Base-by-base conservation (phyloP, 2,797 vertebrate genomes). In the Cetoscarus ocellatus region DNA sequence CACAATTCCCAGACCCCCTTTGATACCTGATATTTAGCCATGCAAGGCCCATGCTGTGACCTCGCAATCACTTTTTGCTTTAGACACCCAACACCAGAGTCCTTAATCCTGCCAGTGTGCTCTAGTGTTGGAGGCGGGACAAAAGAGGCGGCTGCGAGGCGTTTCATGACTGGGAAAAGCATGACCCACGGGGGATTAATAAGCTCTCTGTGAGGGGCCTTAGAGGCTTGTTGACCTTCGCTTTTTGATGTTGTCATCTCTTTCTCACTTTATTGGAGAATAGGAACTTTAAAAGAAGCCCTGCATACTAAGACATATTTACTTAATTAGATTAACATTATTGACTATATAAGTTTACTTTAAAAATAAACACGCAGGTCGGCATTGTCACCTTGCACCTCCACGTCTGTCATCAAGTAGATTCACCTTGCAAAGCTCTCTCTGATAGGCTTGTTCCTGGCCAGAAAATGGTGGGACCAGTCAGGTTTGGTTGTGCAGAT, bases 1-100 rank as follows among this genome's bases (percentile, higher is more conserved):
- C 43, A 54, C 71, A 65, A 67, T 56, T 65, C 78, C 67, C 51
- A 34, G 19, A 70, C 53, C 44, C 66, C 55, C 85, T 90, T 90
- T 92, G 91, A 91, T 87, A 90, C 74, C 65, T 70, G 81, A 91
- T 87, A 89, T 75, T 47, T 52, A 73, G 80, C 85, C 77, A 77
- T 15, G 65, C 61, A 72, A 27, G 58, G 72, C 62, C 64, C 69
- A 45, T 36, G 61, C 73, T 56, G 38, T 89, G 86, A 90, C 86
- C 87, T 63, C 50, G 49, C 69, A 74, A 73, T 73, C 69, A 68
- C 64, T 80, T 83, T 58, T 79, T 80, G 65, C 70, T 17, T 7
- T 69, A 77, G 87, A 89, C 82, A 88, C 86, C 86, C 73, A 87
- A 91, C 85, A 86, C 90, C 78, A 63, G 11, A 11, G 70, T 52